Base-by-base conservation (phyloP, 1,140 invertebrate species). In the Wasmannia auropunctata region DNA sequence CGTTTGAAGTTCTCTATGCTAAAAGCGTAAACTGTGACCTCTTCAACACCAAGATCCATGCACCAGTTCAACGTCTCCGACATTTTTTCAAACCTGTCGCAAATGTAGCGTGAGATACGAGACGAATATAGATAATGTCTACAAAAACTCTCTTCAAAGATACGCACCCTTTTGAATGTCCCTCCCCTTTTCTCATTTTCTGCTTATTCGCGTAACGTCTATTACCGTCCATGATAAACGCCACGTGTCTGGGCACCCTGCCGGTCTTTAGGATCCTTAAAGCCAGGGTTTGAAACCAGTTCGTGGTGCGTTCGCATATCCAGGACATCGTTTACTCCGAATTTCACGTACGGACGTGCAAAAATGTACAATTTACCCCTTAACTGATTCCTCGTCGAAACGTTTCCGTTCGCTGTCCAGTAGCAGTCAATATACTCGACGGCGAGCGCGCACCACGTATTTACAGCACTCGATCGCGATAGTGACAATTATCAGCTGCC, bases 1-100 rank as follows among this genome's bases (percentile, higher is more conserved):
- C 99, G 96, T 95, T 99, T 99, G 92, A 99, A 99, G 95, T 99
- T 99, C 96, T 99, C 99, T 94, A 99, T 99, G 94, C 99, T 99
- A 92, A 99, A 99, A 43, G 99, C 99, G 96, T 99, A 99, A 11
- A 99, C 98, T 10, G 99, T 99, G 0, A 99, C 98, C 96, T 99
- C 99, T 46, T 95, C 94, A 86, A 97, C 96, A 28, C 97, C 97
- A 74, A 97, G 94, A 91, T 97, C 97, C 75, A 97, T 92, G 92
- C 97, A 97, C 96, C 96, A 96, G 92, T 98, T 97, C 54, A 99
- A 95, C n/a, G 98, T 98, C 96, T 99, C 98, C 0, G 98, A 96
- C 63, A 99, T 95, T 95, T 99, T 99, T 80, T 99, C 97, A 95
- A 99, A 99, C 49, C 96, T 96, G 77, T 75, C 19, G 22, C 19